A percentile compares a stretch with the other conserved stretches of the same genome.
phyloP scores from a whole-genome alignment of 2,888 invertebrate species.

The Diadromus collaris region DNA sequence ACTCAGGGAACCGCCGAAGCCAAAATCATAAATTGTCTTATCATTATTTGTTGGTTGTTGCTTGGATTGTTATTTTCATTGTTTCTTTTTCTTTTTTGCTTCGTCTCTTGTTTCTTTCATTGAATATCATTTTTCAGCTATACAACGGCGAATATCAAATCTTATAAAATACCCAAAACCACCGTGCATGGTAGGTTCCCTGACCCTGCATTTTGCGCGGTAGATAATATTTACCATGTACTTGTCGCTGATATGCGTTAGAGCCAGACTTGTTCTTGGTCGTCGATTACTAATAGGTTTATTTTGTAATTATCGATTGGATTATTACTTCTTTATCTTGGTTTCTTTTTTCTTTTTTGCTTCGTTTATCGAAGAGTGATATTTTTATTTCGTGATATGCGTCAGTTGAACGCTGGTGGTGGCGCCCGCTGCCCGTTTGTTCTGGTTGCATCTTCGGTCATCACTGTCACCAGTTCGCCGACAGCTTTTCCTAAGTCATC shows the following conservation, averaged over 20 bases:
- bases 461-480: conserved; percentile 93
- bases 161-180: conserved; percentile 79
- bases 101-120: conserved; percentile 12
- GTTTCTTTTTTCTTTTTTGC: not conserved
- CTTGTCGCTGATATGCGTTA: conserved; percentile 78
- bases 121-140: conserved; percentile 69
- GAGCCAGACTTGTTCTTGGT: conserved; percentile 78
- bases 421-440: conserved; percentile 76
- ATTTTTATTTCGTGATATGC: conserved; percentile 50
- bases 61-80: conserved; percentile 15
- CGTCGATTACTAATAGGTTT: conserved; percentile 57
- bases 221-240: conserved; percentile 63
- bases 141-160: conserved; percentile 78
- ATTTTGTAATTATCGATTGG: conserved; percentile 49
- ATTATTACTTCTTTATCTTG: conserved; percentile 47
- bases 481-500: conserved; percentile 94
- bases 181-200: conserved; percentile 69
- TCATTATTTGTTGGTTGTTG: conserved; percentile 51
- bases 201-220: conserved; percentile 66
- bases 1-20: conserved; percentile 73
- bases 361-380: conserved; percentile 11
- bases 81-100: conserved; percentile 51
- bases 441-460: conserved; percentile 86
- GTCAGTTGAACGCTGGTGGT: conserved; percentile 77
- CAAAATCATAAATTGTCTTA: conserved; percentile 72